Percentiles rank a stretch among this genome's conserved stretches.
These are phyloP conservation scores for Anabas testudineus DNA, from an alignment of 2,797 vertebrate genomes.

Conservation along the genomic window DNA sequence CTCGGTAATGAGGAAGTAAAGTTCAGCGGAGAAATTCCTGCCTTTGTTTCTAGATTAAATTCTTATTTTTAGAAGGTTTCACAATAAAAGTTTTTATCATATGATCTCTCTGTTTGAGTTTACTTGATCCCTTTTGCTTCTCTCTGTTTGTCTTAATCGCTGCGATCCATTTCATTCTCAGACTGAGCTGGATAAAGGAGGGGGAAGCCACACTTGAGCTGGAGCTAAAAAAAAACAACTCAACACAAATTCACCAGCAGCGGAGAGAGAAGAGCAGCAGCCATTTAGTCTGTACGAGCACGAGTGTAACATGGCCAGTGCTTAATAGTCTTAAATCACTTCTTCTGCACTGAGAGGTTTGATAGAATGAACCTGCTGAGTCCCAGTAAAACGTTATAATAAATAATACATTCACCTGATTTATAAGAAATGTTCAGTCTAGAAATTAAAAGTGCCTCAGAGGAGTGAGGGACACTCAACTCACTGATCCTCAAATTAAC, in stretches of 20 bases:
- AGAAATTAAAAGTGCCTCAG: conserved; percentile 18
- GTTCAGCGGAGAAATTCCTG: background rate
- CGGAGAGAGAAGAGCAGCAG: background rate
- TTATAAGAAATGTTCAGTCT: conserved; percentile 28
- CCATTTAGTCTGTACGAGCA: background rate
- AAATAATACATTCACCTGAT: conserved; percentile 22
- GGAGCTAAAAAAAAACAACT: background rate
- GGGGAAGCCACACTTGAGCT: background rate
- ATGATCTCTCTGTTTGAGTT: background rate
- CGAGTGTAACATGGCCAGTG: no score
- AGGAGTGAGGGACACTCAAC: conserved; percentile 3
- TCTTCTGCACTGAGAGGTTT: no score
- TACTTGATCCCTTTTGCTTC: background rate
- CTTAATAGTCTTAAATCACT: no score
- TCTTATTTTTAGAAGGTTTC: background rate
- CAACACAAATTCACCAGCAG: background rate
- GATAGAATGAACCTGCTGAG: no score
- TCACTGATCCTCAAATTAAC: no score
- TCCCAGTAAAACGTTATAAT: no score
- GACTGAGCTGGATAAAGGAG: background rate
- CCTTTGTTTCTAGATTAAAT: background rate
- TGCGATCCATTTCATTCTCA: background rate
- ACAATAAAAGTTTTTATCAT: conserved; percentile 1
- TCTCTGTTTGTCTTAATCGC: background rate
- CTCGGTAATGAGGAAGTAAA: background rate